Percentiles rank a stretch among this genome's conserved stretches.
phyloP scores from a whole-genome alignment of 2,888 invertebrate species.

The Platycnemis pennipes region DNA sequence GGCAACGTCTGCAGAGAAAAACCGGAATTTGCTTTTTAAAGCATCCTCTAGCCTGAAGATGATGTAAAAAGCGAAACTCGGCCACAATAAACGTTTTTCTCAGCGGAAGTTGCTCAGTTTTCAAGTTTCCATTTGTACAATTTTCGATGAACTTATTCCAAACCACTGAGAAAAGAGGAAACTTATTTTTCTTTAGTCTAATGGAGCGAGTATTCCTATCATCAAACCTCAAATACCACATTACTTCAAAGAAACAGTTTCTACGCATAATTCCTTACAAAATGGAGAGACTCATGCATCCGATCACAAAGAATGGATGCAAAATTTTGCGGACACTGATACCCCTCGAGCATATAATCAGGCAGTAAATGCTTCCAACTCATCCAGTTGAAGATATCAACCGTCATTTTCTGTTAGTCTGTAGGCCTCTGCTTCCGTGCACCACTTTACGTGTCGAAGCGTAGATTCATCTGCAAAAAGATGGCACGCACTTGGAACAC shows the following conservation, averaged over 20 bases:
- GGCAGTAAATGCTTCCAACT: conserved; percentile 22
- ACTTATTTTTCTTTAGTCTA: background rate
- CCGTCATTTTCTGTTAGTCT: background rate
- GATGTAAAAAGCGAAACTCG: too few species aligned
- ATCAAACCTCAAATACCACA: background rate
- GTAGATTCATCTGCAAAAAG: background rate
- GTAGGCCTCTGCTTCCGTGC: background rate
- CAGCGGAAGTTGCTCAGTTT: too few species aligned
- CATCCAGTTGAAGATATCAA: background rate
- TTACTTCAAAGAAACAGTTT: background rate
- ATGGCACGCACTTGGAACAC: background rate
- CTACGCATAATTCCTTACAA: background rate
- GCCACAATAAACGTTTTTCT: too few species aligned
- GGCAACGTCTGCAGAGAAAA: too few species aligned
- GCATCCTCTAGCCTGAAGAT: too few species aligned
- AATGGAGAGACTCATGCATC: background rate
- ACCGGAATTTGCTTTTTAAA: too few species aligned
- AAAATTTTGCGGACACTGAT: background rate
- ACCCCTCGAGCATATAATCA: background rate
- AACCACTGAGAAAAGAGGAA: background rate
- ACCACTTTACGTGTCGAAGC: background rate
- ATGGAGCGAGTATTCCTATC: background rate
- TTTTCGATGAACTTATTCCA: conserved; percentile 7
- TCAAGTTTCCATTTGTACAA: too few species aligned
- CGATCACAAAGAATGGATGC: conserved; percentile 2